Conservation (phyloP, 2,888 invertebrate genomes). For the Sceliomorpha sp. region DNA sequence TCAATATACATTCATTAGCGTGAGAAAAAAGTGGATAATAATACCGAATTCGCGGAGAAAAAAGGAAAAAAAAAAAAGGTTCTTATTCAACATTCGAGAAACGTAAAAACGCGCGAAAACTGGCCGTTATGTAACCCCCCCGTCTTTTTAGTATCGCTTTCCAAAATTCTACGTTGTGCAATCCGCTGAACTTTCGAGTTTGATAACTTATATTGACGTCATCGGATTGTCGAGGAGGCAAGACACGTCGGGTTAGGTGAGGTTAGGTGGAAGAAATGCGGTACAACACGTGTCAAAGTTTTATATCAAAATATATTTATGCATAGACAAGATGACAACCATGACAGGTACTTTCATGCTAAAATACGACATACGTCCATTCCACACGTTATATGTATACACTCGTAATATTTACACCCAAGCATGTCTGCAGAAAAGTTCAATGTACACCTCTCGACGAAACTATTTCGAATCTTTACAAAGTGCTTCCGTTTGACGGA, state of each 20-base stretch:
- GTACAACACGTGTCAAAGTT: constrained; percentile 58
- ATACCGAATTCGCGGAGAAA: no score
- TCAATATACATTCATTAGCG: no score
- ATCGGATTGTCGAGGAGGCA: constrained; percentile 19
- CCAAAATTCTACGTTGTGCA: constrained; percentile 53
- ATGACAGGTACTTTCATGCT: constrained; percentile 66
- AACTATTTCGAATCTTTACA: no score
- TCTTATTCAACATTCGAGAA: constrained; percentile 31
- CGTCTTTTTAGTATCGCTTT: constrained; percentile 54
- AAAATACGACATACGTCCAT: constrained; percentile 68
- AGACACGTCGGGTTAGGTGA: neutral
- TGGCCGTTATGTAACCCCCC: constrained; percentile 25
- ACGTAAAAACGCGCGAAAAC: constrained; percentile 42
- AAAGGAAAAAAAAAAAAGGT: constrained; percentile 10
- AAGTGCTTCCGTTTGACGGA: no score
- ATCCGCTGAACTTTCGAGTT: constrained; percentile 47
- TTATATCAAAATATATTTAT: constrained; percentile 81
- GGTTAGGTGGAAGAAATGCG: constrained; percentile 10
- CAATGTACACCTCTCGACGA: constrained; percentile 39
- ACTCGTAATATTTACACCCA: constrained; percentile 49
- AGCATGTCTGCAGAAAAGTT: constrained; percentile 27
- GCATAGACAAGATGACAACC: constrained; percentile 78
- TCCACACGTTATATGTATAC: constrained; percentile 50
- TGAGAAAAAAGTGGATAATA: constrained; percentile 10
- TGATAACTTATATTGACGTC: constrained; percentile 41